Evolutionary conservation across 1,140 invertebrate genomes (phyloP).

Genomic region (Zaprionus gabonicus): DNA sequence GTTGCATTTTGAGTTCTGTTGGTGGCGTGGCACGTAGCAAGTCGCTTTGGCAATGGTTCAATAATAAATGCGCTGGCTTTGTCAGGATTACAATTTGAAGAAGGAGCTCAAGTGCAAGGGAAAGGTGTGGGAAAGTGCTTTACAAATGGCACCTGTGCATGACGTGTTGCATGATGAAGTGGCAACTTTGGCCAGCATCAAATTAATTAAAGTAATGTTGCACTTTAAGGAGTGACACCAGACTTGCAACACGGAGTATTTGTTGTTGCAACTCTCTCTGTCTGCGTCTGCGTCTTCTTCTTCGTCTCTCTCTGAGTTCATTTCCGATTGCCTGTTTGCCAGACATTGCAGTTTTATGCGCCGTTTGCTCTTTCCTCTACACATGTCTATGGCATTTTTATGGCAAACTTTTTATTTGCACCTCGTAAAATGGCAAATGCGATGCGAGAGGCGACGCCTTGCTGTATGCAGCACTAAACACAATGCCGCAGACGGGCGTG

Average conservation of each 20-base stretch:
- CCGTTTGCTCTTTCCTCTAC: slow-evolving; percentile 51
- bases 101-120: background rate
- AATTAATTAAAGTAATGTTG: slow-evolving; percentile 71
- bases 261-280: too few species aligned
- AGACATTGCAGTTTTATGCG: slow-evolving; percentile 80
- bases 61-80: slow-evolving; percentile 79
- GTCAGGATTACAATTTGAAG: slow-evolving; percentile 81
- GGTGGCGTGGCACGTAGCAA: slow-evolving; percentile 61
- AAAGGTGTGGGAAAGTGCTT: slow-evolving; percentile 14
- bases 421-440: slow-evolving; percentile 81
- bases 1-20: slow-evolving; percentile 21
- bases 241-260: background rate
- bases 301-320: background rate
- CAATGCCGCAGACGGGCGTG: slow-evolving; percentile 36
- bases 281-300: background rate
- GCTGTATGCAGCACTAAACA: slow-evolving; percentile 75
- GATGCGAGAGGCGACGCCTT: slow-evolving; percentile 44
- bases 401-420: slow-evolving; percentile 81
- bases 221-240: slow-evolving; percentile 43
- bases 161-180: slow-evolving; percentile 56
- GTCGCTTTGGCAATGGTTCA: slow-evolving; percentile 62
- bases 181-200: slow-evolving; percentile 46
- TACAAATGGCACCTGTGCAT: slow-evolving; percentile 81
- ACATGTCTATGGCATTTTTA: slow-evolving; percentile 80
- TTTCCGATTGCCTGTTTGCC: slow-evolving; percentile 76